Evolutionary conservation across 1,140 invertebrate species (phyloP).

Genomic region (Drosophila elegans): DNA sequence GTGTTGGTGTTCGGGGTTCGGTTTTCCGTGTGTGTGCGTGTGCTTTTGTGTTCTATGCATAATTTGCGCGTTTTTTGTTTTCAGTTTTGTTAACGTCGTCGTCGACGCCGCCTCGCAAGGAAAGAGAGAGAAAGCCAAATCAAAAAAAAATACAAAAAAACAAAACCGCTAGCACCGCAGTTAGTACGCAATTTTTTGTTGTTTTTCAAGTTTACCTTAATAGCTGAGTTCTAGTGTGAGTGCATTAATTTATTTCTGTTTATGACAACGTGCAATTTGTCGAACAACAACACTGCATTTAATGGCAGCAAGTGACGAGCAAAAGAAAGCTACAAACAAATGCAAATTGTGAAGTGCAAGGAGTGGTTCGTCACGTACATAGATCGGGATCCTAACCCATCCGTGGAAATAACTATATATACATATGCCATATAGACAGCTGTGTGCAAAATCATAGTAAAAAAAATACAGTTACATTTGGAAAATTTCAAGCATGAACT

Average conservation of each 20-base stretch:
- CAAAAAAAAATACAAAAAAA: constrained; percentile 30
- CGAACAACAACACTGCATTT: constrained; percentile 35
- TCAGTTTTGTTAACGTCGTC: constrained; percentile 80
- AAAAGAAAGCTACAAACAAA: constrained; percentile 30
- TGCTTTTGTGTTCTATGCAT: constrained; percentile 73
- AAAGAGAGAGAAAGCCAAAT: constrained; percentile 47
- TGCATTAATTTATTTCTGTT: constrained; percentile 43
- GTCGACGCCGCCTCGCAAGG: constrained; percentile 69
- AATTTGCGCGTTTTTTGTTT: constrained; percentile 80
- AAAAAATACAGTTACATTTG: not conserved
- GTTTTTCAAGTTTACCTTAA: constrained; percentile 36
- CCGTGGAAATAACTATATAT: not conserved
- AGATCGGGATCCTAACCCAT: constrained; percentile 12
- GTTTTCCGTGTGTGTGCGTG: constrained; percentile 10
- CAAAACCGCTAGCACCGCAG: constrained; percentile 52
- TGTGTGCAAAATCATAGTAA: too few species aligned
- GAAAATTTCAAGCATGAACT: not conserved
- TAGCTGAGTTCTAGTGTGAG: constrained; percentile 16
- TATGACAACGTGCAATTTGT: constrained; percentile 66
- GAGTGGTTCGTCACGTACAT: constrained; percentile 38
- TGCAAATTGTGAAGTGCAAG: constrained; percentile 20
- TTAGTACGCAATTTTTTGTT: constrained; percentile 65
- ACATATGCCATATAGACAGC: not conserved
- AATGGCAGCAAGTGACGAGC: constrained; percentile 20
- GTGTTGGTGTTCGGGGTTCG: constrained; percentile 4